Evolutionary conservation across 1,140 invertebrate species (phyloP).

Genomic region (Drosophila sucinea): DNA sequence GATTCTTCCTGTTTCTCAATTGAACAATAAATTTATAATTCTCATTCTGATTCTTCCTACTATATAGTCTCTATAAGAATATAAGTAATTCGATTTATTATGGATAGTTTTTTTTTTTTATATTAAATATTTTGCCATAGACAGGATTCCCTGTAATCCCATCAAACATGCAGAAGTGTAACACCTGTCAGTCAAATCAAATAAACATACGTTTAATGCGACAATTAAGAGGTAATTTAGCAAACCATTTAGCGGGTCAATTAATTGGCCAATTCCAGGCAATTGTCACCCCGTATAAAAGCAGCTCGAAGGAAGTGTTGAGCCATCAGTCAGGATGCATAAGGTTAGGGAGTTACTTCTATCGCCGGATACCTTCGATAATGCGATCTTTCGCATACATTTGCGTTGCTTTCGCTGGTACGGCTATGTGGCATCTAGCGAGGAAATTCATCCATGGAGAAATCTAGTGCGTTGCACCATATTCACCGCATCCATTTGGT

Average conservation of each 20-base stretch:
- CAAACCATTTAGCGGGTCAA: slow-evolving; percentile 3
- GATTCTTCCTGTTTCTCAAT: too few species aligned
- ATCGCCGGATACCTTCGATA: slow-evolving; percentile 39
- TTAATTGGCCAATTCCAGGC: slow-evolving; percentile 25
- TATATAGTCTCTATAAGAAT: too few species aligned
- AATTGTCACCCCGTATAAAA: slow-evolving; percentile 49
- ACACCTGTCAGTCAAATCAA: slow-evolving; percentile 49
- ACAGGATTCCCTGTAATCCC: slow-evolving; percentile 2
- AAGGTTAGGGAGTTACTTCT: slow-evolving; percentile 55
- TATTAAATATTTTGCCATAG: too few species aligned
- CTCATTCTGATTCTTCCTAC: too few species aligned
- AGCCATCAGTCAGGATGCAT: slow-evolving; percentile 42
- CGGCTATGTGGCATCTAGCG: slow-evolving; percentile 59
- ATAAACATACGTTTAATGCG: slow-evolving; percentile 20
- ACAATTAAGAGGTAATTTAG: slow-evolving; percentile 57
- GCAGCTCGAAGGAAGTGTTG: rapidly evolving
- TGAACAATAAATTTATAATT: too few species aligned
- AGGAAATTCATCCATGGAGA: slow-evolving; percentile 45
- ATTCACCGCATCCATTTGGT: slow-evolving; percentile 70
- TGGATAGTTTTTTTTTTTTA: too few species aligned
- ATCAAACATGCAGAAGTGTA: slow-evolving; percentile 43
- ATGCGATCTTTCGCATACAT: slow-evolving; percentile 50
- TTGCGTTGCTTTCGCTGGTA: slow-evolving; percentile 60
- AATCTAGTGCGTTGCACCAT: slow-evolving; percentile 54
- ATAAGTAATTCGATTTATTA: too few species aligned